Percentiles rank a stretch among this genome's conserved stretches.
Conservation (phyloP, 1,140 invertebrate species). For the Parasteatoda tepidariorum region DNA sequence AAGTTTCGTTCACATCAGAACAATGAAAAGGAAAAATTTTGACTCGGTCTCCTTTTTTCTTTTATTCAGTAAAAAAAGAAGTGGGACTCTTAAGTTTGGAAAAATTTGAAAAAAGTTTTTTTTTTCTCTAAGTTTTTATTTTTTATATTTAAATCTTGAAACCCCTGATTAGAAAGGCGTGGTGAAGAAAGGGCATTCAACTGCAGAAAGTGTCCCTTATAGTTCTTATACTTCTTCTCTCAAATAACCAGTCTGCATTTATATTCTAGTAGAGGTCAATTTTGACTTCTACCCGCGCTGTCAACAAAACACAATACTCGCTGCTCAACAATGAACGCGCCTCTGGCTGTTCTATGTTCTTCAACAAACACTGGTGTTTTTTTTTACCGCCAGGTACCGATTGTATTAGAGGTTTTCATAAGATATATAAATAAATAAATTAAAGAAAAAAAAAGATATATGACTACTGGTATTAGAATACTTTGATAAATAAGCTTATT, state of each 20-base stretch:
- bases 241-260: conserved; percentile 41
- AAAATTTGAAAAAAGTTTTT: no score
- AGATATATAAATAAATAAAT: neutral
- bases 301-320: conserved; percentile 38
- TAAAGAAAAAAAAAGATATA: neutral
- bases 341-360: neutral
- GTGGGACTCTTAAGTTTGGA: neutral
- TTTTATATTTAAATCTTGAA: neutral
- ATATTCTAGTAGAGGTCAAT: conserved; percentile 27
- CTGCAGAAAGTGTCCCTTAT: conserved; percentile 23
- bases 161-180: conserved; percentile 50
- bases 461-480: no score
- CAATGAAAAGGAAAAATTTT: no score
- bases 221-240: neutral
- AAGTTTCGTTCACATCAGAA: no score
- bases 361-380: neutral
- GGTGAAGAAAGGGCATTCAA: conserved; percentile 40
- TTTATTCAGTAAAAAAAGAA: no score
- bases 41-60: no score
- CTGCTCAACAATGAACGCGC: conserved; percentile 11
- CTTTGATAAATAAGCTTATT: no score
- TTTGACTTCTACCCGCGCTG: conserved; percentile 29
- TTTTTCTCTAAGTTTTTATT: neutral
- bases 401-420: neutral
- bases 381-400: neutral